Conservation (phyloP, 92 coral and sea anemone species). For the Micromussa lordhowensis region DNA sequence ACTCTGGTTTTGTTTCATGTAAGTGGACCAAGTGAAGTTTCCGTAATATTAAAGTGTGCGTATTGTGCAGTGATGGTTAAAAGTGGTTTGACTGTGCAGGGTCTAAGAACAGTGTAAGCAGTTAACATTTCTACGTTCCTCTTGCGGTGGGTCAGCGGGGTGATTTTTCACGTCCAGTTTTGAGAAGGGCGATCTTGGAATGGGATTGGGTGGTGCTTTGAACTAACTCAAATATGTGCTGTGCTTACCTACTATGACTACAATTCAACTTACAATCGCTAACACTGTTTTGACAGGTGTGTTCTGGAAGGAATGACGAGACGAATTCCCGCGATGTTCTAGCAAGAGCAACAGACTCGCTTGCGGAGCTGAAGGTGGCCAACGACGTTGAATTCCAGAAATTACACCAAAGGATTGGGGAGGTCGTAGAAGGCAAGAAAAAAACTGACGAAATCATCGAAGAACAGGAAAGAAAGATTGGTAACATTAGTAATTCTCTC, state of each 20-base stretch:
- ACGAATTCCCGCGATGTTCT: not conserved
- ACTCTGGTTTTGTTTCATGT: no score
- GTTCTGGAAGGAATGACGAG: not conserved
- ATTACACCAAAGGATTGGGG: not conserved
- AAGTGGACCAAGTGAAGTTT: no score
- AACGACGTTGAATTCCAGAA: not conserved
- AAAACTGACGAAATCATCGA: not conserved
- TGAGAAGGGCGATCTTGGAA: not conserved
- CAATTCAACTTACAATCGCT: not conserved
- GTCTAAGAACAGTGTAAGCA: not conserved
- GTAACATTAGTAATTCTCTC: not conserved
- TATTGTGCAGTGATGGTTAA: no score
- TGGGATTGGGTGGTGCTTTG: not conserved
- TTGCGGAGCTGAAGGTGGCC: not conserved
- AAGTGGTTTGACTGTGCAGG: no score
- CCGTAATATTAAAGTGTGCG: no score
- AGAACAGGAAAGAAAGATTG: not conserved
- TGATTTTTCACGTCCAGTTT: not conserved
- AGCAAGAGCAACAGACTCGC: not conserved
- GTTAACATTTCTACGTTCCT: not conserved
- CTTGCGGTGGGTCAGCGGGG: not conserved
- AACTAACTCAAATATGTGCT: not conserved
- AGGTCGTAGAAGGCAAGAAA: not conserved
- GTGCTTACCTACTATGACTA: not conserved
- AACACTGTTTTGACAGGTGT: not conserved